Evolutionary conservation across 2,113 vertebrate species (phyloP).

Genomic region (Ciconia stormi): DNA sequence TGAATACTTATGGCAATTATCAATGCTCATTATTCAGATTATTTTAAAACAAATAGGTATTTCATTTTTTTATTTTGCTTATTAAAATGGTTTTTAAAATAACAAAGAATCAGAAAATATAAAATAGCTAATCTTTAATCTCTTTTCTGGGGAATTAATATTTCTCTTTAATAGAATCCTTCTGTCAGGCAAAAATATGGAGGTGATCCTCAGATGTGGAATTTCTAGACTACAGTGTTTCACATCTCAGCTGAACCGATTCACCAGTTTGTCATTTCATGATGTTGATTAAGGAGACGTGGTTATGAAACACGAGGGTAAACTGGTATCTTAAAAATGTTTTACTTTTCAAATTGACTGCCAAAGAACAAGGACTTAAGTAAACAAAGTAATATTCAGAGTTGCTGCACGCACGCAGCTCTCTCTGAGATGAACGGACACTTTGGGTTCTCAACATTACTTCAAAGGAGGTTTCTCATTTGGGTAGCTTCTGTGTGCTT

Average conservation of each 20-base stretch:
- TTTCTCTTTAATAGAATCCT: neutral
- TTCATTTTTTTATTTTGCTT: neutral
- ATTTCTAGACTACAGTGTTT: neutral
- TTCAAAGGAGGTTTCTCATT: neutral
- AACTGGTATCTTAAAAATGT: neutral
- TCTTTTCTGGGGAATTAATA: neutral
- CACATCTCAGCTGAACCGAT: neutral
- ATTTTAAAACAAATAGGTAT: neutral
- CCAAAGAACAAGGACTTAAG: neutral
- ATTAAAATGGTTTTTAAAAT: neutral
- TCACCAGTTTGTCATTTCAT: neutral
- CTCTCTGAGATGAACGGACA: neutral
- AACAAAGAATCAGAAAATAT: neutral
- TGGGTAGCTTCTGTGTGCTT: neutral
- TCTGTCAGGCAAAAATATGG: neutral
- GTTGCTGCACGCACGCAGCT: neutral
- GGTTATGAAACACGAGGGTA: neutral
- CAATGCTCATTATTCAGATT: neutral
- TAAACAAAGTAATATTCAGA: neutral
- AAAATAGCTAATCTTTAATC: neutral
- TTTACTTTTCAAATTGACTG: neutral
- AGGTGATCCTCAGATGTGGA: neutral
- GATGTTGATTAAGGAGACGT: neutral
- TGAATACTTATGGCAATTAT: neutral
- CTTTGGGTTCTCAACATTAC: neutral